Evolutionary conservation across 2,888 invertebrate genomes (phyloP).

Genomic region (Agrotis clavis): DNA sequence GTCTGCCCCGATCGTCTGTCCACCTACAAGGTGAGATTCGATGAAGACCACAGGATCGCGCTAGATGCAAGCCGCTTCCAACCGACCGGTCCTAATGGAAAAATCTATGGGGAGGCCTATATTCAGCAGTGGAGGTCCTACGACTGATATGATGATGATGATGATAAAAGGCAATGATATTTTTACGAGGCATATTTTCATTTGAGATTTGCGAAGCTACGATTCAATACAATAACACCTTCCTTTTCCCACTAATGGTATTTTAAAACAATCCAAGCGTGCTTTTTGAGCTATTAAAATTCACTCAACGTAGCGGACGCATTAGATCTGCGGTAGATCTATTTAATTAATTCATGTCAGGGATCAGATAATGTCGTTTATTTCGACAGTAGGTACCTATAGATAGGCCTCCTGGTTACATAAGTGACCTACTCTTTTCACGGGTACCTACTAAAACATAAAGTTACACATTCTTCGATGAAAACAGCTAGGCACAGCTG

Average conservation of each 20-base stretch:
- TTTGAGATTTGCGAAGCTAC: background rate
- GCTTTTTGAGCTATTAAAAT: constrained; percentile 37
- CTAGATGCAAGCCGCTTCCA: no score
- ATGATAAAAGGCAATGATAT: no score
- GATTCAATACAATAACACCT: background rate
- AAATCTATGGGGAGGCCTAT: no score
- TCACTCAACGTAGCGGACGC: constrained; percentile 35
- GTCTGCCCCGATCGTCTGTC: no score
- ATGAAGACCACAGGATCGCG: no score
- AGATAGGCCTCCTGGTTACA: constrained; percentile 33
- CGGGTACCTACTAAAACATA: no score
- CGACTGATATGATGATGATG: no score
- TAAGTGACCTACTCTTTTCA: constrained; percentile 50
- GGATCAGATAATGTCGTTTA: constrained; percentile 43
- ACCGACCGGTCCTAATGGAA: no score
- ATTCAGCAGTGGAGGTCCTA: no score
- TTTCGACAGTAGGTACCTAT: constrained; percentile 55
- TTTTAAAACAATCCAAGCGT: constrained; percentile 40
- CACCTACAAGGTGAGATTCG: no score
- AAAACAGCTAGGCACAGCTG: background rate
- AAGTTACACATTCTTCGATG: background rate
- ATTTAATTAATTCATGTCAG: constrained; percentile 66
- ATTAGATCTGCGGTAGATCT: constrained; percentile 56
- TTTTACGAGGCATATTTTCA: background rate
- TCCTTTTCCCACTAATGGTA: constrained; percentile 17